Percentiles rank a stretch among this genome's conserved stretches.
phyloP scores from a whole-genome alignment of 2,113 vertebrate species.

The Paratilapia polleni region DNA sequence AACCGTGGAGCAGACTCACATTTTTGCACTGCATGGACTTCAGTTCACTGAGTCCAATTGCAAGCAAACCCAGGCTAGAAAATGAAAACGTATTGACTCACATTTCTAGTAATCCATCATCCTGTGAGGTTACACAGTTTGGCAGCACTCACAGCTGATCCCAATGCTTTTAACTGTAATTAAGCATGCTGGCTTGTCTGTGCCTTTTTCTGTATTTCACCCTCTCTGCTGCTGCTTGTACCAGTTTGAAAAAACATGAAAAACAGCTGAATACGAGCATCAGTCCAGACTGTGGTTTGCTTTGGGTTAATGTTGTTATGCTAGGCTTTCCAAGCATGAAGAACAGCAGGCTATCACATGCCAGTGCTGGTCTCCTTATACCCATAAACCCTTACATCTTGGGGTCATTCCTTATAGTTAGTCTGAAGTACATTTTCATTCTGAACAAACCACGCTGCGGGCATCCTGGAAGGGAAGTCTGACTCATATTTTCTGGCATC shows the following conservation, averaged over 20 bases:
- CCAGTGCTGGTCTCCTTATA: constrained; percentile 53
- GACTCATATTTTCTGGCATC: constrained; percentile 68
- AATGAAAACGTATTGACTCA: constrained; percentile 27
- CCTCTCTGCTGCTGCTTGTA: constrained; percentile 7
- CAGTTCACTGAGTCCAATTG: background rate
- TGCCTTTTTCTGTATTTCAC: constrained; percentile 30
- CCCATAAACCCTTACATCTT: constrained; percentile 59
- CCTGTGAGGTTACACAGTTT: constrained; percentile 34
- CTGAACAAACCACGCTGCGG: constrained; percentile 41
- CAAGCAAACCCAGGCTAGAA: constrained; percentile 6
- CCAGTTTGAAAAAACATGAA: constrained; percentile 14
- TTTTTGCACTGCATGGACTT: background rate
- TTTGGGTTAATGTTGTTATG: constrained; percentile 64
- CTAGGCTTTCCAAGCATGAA: constrained; percentile 63
- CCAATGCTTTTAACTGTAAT: constrained; percentile 44
- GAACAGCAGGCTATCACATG: constrained; percentile 54
- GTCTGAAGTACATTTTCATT: constrained; percentile 34
- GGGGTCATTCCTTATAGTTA: constrained; percentile 59
- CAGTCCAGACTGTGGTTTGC: constrained; percentile 65
- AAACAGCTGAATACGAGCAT: constrained; percentile 58
- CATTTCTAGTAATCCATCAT: constrained; percentile 58
- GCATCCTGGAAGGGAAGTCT: constrained; percentile 31
- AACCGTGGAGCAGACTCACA: constrained; percentile 19
- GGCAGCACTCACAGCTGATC: constrained; percentile 27
- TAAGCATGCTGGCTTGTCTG: constrained; percentile 29